Evolutionary conservation across 2,888 invertebrate genomes (phyloP).

Genomic region (Cartodere bifasciata): DNA sequence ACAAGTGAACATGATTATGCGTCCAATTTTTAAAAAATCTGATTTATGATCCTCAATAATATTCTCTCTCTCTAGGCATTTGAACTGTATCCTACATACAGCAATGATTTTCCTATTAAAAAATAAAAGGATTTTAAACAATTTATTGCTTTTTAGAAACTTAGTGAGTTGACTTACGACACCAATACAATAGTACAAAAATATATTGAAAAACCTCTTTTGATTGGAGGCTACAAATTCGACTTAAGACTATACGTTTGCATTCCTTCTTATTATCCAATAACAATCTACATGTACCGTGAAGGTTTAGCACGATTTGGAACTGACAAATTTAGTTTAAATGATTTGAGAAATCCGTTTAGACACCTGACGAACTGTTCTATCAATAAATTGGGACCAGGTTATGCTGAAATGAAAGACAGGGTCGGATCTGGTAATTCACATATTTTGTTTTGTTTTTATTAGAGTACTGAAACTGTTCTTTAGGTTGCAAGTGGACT

Average conservation of each 20-base stretch:
- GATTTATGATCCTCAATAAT: too few relatives aligned
- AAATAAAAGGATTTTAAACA: not conserved
- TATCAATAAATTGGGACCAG: slow-evolving; percentile 76
- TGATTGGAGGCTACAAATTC: slow-evolving; percentile 85
- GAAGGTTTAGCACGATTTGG: slow-evolving; percentile 74
- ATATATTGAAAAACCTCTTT: slow-evolving; percentile 63
- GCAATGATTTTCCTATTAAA: too few relatives aligned
- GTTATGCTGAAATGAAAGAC: slow-evolving; percentile 71
- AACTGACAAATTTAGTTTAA: slow-evolving; percentile 73
- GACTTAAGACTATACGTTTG: slow-evolving; percentile 84
- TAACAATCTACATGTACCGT: slow-evolving; percentile 77
- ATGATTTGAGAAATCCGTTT: slow-evolving; percentile 71
- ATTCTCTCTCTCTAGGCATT: too few relatives aligned
- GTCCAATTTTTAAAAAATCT: too few relatives aligned
- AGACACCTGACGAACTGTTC: slow-evolving; percentile 87
- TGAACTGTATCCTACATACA: too few relatives aligned
- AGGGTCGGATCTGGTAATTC: slow-evolving; percentile 61
- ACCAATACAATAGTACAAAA: slow-evolving; percentile 68
- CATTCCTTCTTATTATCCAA: slow-evolving; percentile 75
- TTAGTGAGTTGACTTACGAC: slow-evolving; percentile 66
- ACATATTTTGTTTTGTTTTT: slow-evolving; percentile 2
- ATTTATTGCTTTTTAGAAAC: slow-evolving; percentile 42
- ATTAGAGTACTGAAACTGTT: slow-evolving; percentile 4
- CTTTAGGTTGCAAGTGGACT: slow-evolving; percentile 74
- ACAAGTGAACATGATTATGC: too few relatives aligned